Percentiles rank a stretch among this genome's conserved stretches.
phyloP scores from a whole-genome alignment of 1,140 invertebrate genomes.

The Lordiphosa stackelbergi region DNA sequence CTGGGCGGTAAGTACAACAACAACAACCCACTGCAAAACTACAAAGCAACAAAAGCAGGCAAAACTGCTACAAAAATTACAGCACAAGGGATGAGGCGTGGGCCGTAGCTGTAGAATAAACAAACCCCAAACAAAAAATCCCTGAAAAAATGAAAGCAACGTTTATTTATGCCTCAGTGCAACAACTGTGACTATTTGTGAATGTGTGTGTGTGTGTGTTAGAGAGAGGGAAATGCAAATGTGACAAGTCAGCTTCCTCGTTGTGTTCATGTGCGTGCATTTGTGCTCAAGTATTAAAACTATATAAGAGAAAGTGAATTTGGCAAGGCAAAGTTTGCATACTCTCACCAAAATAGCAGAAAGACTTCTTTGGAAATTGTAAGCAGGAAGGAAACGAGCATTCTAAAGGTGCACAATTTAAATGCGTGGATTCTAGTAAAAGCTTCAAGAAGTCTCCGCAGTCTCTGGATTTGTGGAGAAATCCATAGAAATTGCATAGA shows the following conservation, averaged over 20 bases:
- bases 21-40: constrained; percentile 13
- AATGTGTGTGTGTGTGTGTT: constrained; percentile 13
- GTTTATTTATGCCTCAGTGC: constrained; percentile 57
- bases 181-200: constrained; percentile 2
- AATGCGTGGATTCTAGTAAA: too few relatives aligned
- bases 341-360: not conserved
- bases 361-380: too few relatives aligned
- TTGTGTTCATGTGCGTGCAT: constrained; percentile 47
- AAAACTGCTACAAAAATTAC: constrained; percentile 55
- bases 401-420: not conserved
- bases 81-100: constrained; percentile 10
- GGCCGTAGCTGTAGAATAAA: constrained; percentile 39
- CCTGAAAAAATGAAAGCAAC: constrained; percentile 66
- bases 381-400: not conserved
- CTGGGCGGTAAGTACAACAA: constrained; percentile 78
- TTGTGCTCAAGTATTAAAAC: constrained; percentile 69
- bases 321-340: constrained; percentile 2
- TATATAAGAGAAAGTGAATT: constrained; percentile 39
- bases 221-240: constrained; percentile 59
- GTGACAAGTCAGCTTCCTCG: constrained; percentile 55
- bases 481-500: too few relatives aligned
- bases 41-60: constrained; percentile 44
- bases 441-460: too few relatives aligned
- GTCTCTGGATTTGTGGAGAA: too few relatives aligned
- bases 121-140: constrained; percentile 57